Percentiles rank a stretch among this genome's conserved stretches.
Conservation (phyloP, 2,888 invertebrate genomes). For the Metalampra italica region DNA sequence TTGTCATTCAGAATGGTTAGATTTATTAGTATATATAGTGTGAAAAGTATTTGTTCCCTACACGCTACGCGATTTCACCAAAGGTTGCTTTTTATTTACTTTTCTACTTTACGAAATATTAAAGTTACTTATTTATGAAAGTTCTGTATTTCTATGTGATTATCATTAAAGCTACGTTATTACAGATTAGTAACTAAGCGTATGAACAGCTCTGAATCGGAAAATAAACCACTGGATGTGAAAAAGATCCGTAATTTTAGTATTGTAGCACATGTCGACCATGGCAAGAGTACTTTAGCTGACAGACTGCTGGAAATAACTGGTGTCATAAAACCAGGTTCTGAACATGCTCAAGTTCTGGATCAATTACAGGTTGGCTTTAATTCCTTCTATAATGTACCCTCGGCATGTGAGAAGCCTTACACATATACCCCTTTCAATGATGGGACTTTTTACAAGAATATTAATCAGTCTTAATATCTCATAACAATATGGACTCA, state of each 20-base stretch:
- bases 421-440: neutral
- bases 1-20: slow-evolving; percentile 5
- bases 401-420: neutral
- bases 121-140: neutral
- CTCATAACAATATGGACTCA: too few relatives aligned
- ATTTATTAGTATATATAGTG: slow-evolving; percentile 4
- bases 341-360: slow-evolving; percentile 83
- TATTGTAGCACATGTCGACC: slow-evolving; percentile 99
- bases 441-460: too few relatives aligned
- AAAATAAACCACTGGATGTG: slow-evolving; percentile 34
- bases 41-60: slow-evolving; percentile 5
- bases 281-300: slow-evolving; percentile 98
- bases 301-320: slow-evolving; percentile 96
- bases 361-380: slow-evolving; percentile 83
- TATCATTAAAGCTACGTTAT: slow-evolving; percentile 2
- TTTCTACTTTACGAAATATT: neutral
- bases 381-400: neutral
- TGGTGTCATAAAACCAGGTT: slow-evolving; percentile 84
- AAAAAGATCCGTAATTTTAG: slow-evolving; percentile 91
- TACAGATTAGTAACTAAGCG: slow-evolving; percentile 32
- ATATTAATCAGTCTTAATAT: too few relatives aligned
- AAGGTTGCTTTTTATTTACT: slow-evolving; percentile 13
- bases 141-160: neutral
- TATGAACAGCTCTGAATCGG: slow-evolving; percentile 35
- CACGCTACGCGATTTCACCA: slow-evolving; percentile 12